phyloP scores from a whole-genome alignment of 2,888 invertebrate species.

The Ryuthela nishihirai region DNA sequence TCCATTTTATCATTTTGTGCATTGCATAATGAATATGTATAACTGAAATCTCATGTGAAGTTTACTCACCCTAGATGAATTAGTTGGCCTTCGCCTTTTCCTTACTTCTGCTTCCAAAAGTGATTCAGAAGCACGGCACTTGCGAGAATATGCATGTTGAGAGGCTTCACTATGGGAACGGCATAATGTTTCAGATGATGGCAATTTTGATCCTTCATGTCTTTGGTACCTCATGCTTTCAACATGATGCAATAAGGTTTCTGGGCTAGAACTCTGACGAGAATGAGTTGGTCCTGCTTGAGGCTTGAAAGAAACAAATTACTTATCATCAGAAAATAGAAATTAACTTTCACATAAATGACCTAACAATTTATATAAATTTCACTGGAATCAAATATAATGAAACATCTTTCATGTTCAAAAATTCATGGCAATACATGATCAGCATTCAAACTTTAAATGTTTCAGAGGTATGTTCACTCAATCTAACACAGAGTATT shows the following conservation, averaged over 20 bases:
- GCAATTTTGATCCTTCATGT: conserved; percentile 19
- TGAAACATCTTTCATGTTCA: no score
- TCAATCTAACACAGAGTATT: no score
- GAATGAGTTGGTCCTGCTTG: conserved; percentile 40
- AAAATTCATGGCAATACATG: no score
- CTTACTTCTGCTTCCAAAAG: conserved; percentile 1
- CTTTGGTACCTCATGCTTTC: conserved; percentile 37
- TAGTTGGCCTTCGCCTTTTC: conserved; percentile 1
- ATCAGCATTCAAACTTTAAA: no score
- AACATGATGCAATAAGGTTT: conserved; percentile 40
- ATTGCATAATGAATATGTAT: no score
- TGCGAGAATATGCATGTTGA: not conserved
- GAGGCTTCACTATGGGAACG: conserved; percentile 24
- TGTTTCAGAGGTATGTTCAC: no score
- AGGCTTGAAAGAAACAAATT: conserved; percentile 17
- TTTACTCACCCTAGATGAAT: conserved; percentile 7
- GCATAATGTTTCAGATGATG: conserved; percentile 26
- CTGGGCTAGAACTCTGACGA: conserved; percentile 43
- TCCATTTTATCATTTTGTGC: no score
- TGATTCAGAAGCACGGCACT: conserved; percentile 3
- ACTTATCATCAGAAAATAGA: no score
- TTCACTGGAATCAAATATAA: no score
- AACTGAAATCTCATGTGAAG: no score
- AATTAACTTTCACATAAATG: no score
- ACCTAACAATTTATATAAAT: no score